Evolutionary conservation across 2,888 invertebrate species (phyloP).

Genomic region (Eristalis intricaria): DNA sequence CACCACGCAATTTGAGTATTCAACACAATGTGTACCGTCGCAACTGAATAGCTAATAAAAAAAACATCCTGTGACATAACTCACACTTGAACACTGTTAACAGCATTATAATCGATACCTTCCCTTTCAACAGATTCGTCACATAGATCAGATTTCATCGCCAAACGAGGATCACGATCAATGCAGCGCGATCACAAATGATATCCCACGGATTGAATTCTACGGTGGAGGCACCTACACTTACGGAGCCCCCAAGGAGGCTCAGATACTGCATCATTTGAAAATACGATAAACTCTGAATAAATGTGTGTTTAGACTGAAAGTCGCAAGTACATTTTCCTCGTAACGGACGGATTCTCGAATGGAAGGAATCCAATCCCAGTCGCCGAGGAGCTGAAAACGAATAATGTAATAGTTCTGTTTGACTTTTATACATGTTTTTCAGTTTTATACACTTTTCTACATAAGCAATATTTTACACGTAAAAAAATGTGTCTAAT

Average conservation of each 20-base stretch:
- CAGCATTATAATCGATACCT: not conserved
- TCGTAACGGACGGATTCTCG: constrained; percentile 88
- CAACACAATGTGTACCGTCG: too few species aligned
- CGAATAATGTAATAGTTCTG: constrained; percentile 82
- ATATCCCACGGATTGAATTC: constrained; percentile 84
- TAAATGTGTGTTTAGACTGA: constrained; percentile 78
- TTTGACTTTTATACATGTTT: too few species aligned
- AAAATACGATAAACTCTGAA: not conserved
- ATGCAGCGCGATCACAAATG: constrained; percentile 84
- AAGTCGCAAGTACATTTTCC: constrained; percentile 84
- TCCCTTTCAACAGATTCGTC: constrained; percentile 77
- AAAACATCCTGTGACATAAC: too few species aligned
- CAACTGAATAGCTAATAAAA: too few species aligned
- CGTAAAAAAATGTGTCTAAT: too few species aligned
- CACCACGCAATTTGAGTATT: too few species aligned
- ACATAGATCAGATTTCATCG: constrained; percentile 85
- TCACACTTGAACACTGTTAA: too few species aligned
- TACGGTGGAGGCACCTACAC: constrained; percentile 87
- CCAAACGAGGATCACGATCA: constrained; percentile 83
- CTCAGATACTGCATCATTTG: constrained; percentile 81
- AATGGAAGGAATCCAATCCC: constrained; percentile 87
- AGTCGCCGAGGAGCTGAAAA: constrained; percentile 83
- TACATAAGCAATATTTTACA: too few species aligned
- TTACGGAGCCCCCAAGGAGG: constrained; percentile 85
- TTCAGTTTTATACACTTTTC: too few species aligned